Conservation (phyloP, 2,888 invertebrate genomes). For the Aplocera efformata region DNA sequence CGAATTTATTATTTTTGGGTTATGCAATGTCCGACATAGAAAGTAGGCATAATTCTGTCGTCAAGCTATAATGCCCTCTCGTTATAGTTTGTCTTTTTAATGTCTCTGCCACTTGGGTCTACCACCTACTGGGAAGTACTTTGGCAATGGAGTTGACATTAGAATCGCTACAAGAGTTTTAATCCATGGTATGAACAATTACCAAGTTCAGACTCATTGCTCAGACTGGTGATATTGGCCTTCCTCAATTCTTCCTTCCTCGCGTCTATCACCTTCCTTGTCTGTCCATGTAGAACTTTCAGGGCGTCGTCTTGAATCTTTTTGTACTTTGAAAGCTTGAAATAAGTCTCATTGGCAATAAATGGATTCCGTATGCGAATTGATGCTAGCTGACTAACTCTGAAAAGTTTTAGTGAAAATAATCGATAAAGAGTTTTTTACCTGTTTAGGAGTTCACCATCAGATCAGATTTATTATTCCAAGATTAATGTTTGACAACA, state of each 20-base stretch:
- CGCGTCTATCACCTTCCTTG: constrained; percentile 56
- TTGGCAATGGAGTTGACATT: too few relatives aligned
- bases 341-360: constrained; percentile 41
- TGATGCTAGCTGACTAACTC: constrained; percentile 5
- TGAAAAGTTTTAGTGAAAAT: too few relatives aligned
- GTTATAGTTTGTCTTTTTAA: too few relatives aligned
- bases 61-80: too few relatives aligned
- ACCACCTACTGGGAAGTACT: too few relatives aligned
- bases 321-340: constrained; percentile 75
- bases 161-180: too few relatives aligned
- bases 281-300: constrained; percentile 57
- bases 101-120: too few relatives aligned
- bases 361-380: constrained; percentile 48
- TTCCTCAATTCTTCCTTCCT: constrained; percentile 47
- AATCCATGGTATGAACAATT: too few relatives aligned
- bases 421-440: neutral
- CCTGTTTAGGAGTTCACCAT: neutral
- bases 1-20: too few relatives aligned
- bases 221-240: constrained; percentile 32
- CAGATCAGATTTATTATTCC: neutral
- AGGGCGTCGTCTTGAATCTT: constrained; percentile 69
- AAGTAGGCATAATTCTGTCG: too few relatives aligned
- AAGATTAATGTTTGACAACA: too few relatives aligned
- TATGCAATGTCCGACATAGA: too few relatives aligned
- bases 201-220: constrained; percentile 42